Evolutionary conservation across 2,797 vertebrate genomes (phyloP), one percentile per base, ranked within the genome.

Genomic region (Myotis planiceps): DNA sequence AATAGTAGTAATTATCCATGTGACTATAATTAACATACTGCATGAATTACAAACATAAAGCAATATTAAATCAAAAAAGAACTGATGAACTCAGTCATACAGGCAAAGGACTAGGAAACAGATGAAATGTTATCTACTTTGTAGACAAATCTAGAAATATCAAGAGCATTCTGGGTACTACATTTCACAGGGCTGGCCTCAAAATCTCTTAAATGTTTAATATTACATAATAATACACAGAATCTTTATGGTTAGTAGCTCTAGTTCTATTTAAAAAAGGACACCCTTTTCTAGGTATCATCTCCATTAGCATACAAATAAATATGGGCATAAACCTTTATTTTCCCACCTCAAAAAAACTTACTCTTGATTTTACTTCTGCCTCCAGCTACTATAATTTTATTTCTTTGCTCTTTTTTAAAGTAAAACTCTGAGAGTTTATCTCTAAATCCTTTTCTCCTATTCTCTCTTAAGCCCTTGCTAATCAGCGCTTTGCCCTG

Each of bases 101-200:
- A 37, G 60, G 9, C 39, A 88, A 94, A 32, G 21, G 15, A 27
- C 3, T 4, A n/a, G n/a, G 6, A 81, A 96, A 83, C 6, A 86
- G 47, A 93, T 66, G 27, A 93, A 91, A 95, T 51, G n/a, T 34
- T 95, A 32, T 60, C 34, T 79, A 92, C 63, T 95, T 51, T 71
- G 39, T 47, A 87, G 10, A 92, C 25, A 89, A 94, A 94, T 63
- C 65, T 23, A 86, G 58, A 93, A 92, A 65, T 47, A 95, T 47
- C n/a, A 74, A 47, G 25, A 82, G 63, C 39, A 86, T 79, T 71
- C 66, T 78, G 49, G 34, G n/a, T 84, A 51, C 39, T 71, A 45
- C 3, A 74, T 86, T 93, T 96, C 32, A 85, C 81, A 92, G 8
- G 8, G 9, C 9, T 63, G 51, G 9, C 15, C 29, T 75, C 84